These are phyloP conservation scores for Echinometra lucunter DNA, from an alignment of 53 echinoderm and acorn worm species.

Conservation along the genomic window DNA sequence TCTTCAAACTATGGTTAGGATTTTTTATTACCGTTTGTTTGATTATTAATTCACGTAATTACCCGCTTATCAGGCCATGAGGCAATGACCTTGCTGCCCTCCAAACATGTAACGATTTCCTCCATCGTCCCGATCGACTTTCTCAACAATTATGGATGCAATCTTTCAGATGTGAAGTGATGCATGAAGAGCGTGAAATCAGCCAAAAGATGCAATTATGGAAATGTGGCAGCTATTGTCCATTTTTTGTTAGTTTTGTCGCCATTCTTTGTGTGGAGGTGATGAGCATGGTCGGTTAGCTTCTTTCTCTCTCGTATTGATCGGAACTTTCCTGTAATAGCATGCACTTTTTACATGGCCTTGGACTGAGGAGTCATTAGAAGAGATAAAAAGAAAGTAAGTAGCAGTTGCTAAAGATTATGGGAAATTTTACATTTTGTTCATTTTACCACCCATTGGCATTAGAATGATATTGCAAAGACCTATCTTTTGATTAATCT, in stretches of 20 bases:
- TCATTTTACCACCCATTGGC: neutral
- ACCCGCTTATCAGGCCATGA: constrained; percentile 31
- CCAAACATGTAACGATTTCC: neutral
- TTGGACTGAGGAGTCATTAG: constrained; percentile 14
- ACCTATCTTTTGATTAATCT: neutral
- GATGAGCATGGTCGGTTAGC: constrained; percentile 29
- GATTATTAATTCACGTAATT: constrained; percentile 34
- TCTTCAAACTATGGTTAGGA: neutral
- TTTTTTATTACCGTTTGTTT: neutral
- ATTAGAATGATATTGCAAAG: neutral
- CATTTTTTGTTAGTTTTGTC: constrained; percentile 48
- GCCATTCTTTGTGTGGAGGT: constrained; percentile 38
- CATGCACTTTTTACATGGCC: constrained; percentile 15
- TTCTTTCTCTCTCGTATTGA: constrained; percentile 2
- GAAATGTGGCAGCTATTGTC: constrained; percentile 48
- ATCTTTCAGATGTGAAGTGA: constrained; percentile 26
- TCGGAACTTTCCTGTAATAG: constrained; percentile 21
- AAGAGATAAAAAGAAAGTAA: neutral
- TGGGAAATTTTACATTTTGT: neutral
- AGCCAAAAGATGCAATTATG: constrained; percentile 56
- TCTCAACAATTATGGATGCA: neutral
- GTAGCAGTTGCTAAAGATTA: constrained; percentile 1
- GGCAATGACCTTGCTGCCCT: constrained; percentile 32
- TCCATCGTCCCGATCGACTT: neutral
- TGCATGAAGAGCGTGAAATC: constrained; percentile 29